phyloP scores from a whole-genome alignment of 2,113 vertebrate genomes.

The Myocastor coypus region DNA sequence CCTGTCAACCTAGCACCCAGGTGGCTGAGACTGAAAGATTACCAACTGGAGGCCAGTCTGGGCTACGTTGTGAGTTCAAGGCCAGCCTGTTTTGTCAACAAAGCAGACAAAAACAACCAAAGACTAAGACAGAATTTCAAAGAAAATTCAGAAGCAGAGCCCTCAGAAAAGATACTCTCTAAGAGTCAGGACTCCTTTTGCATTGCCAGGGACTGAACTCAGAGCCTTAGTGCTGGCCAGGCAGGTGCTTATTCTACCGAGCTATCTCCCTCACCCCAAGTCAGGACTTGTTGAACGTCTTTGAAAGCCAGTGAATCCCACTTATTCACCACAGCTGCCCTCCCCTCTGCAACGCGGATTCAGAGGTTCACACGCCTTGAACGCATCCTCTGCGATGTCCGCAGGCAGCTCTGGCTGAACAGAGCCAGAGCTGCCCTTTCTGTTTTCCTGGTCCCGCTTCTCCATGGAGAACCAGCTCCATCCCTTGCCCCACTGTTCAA shows the following conservation, averaged over 20 bases:
- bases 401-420: not conserved
- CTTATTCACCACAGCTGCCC: not conserved
- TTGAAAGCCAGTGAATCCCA: not conserved
- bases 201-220: too few relatives aligned
- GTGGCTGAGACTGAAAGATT: not conserved
- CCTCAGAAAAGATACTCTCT: not conserved
- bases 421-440: not conserved
- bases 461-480: not conserved
- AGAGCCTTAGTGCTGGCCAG: too few relatives aligned
- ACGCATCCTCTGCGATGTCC: not conserved
- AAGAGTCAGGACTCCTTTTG: too few relatives aligned
- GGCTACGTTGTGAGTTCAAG: not conserved
- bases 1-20: not conserved
- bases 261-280: too few relatives aligned
- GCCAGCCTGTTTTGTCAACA: not conserved
- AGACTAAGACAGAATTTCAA: not conserved
- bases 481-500: not conserved
- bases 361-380: not conserved
- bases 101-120: not conserved
- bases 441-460: not conserved
- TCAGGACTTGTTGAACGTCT: not conserved
- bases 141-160: not conserved
- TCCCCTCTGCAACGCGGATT: not conserved
- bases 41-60: not conserved
- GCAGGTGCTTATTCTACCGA: too few relatives aligned